phyloP scores from a whole-genome alignment of 2,888 invertebrate genomes.

The Conus canariensis region DNA sequence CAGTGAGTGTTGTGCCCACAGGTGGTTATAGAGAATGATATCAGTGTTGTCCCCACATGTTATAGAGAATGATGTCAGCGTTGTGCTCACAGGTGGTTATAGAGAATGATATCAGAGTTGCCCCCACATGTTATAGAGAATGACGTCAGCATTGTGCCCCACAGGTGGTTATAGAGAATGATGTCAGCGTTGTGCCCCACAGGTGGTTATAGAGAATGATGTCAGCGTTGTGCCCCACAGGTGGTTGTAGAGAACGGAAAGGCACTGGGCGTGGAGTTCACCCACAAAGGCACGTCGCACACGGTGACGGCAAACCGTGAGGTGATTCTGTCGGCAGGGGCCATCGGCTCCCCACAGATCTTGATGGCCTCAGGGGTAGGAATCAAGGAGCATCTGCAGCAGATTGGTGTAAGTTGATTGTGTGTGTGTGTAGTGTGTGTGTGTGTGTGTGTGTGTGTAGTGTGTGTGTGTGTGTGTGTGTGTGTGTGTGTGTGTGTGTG shows the following conservation, averaged over 20 bases:
- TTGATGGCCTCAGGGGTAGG: conserved; percentile 53
- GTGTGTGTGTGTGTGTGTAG: not conserved
- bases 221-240: no score
- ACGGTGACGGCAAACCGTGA: conserved; percentile 62
- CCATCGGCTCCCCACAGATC: conserved; percentile 51
- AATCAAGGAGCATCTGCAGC: conserved; percentile 46
- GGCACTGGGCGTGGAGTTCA: conserved; percentile 68
- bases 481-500: conserved; percentile 7
- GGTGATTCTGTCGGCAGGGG: conserved; percentile 52
- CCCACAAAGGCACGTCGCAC: conserved; percentile 55
- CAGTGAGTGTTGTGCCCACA: no score
- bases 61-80: no score
- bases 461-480: conserved; percentile 1
- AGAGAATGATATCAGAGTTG: no score
- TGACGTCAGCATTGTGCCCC: no score
- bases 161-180: no score
- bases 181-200: no score
- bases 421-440: conserved; percentile 28
- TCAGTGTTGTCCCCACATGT: no score
- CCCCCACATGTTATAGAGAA: no score
- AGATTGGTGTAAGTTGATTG: conserved; percentile 47
- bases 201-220: no score
- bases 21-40: no score
- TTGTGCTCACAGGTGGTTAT: no score
- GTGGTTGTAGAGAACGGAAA: conserved; percentile 56